Percentiles rank a stretch among this genome's conserved stretches.
phyloP scores from a whole-genome alignment of 2,888 invertebrate genomes.

The Euspilapteryx auroguttella region DNA sequence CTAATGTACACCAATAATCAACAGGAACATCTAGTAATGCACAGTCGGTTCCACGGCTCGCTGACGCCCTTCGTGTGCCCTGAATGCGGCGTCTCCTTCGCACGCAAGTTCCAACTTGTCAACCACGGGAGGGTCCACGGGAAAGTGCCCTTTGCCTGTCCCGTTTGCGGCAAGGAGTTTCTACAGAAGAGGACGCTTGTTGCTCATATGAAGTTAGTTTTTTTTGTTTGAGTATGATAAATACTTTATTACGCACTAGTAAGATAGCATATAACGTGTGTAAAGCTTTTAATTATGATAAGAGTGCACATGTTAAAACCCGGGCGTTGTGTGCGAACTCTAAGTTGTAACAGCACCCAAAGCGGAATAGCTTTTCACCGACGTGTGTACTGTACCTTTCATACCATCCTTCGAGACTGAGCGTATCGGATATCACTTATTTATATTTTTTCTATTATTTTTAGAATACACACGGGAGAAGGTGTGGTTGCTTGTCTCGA shows the following conservation, averaged over 20 bases:
- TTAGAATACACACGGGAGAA: slow-evolving; percentile 75
- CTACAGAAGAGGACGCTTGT: slow-evolving; percentile 80
- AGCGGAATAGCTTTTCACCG: too few relatives aligned
- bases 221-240: not conserved
- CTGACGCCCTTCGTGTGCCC: slow-evolving; percentile 93
- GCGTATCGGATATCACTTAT: too few relatives aligned
- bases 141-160: slow-evolving; percentile 78
- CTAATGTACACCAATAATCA: not conserved
- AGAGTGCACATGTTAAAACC: too few relatives aligned
- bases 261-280: too few relatives aligned
- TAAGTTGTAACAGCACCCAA: too few relatives aligned
- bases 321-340: too few relatives aligned
- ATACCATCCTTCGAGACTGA: too few relatives aligned
- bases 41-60: slow-evolving; percentile 92
- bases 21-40: slow-evolving; percentile 74
- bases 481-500: slow-evolving; percentile 74
- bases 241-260: not conserved
- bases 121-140: slow-evolving; percentile 84
- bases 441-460: too few relatives aligned
- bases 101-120: slow-evolving; percentile 82
- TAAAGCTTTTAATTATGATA: too few relatives aligned
- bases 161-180: slow-evolving; percentile 83
- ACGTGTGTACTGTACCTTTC: too few relatives aligned
- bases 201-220: slow-evolving; percentile 73
- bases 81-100: slow-evolving; percentile 85